A percentile compares a stretch with the other conserved stretches of the same genome.
These are phyloP conservation scores for Ciconia boyciana DNA, from an alignment of 2,113 vertebrate species.

Conservation along the genomic window DNA sequence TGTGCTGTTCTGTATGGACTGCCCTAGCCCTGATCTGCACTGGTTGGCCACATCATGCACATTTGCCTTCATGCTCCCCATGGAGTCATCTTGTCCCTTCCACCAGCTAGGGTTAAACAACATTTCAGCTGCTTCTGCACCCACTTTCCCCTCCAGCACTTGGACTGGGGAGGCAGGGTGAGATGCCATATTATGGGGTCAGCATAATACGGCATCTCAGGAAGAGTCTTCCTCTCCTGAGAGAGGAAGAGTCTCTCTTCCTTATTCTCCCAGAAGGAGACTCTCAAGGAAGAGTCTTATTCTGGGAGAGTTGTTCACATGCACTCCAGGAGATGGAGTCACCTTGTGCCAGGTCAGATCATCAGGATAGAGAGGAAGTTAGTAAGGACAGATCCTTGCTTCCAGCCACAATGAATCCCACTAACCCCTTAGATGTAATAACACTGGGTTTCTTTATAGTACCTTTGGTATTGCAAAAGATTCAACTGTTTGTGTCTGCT, in stretches of 20 bases:
- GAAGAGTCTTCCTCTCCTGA: too few species aligned
- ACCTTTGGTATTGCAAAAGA: neutral
- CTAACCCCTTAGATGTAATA: neutral
- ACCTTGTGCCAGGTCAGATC: neutral
- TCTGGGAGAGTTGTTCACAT: neutral
- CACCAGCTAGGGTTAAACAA: neutral
- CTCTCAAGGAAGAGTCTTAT: neutral
- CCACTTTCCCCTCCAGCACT: neutral
- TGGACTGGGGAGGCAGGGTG: neutral
- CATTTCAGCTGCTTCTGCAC: neutral
- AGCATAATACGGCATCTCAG: too few species aligned
- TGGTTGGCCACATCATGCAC: neutral
- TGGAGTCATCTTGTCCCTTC: fast-evolving
- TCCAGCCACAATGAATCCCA: neutral
- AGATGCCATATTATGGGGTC: neutral
- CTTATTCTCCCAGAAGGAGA: too few species aligned
- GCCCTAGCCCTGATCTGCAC: neutral
- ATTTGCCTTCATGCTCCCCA: neutral
- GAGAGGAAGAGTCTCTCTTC: too few species aligned
- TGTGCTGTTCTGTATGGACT: neutral
- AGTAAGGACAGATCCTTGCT: neutral
- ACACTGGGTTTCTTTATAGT: neutral
- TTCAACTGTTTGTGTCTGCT: neutral
- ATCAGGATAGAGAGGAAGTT: neutral
- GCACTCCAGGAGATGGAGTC: neutral